Conservation (phyloP, 1,140 invertebrate genomes). For the Lethrus apterus region DNA sequence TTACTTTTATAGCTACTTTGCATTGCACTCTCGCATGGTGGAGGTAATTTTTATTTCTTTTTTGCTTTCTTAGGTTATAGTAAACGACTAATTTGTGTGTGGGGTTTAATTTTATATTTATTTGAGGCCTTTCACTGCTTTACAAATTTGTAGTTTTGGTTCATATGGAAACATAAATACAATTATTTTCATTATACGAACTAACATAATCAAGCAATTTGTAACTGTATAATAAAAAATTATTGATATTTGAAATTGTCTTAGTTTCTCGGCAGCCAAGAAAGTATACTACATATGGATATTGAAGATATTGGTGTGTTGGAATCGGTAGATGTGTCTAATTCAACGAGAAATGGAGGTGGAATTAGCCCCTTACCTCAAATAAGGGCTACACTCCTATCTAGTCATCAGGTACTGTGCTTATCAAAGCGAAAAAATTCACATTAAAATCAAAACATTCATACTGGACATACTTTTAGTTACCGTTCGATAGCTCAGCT, state of each 20-base stretch:
- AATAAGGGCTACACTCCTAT: conserved; percentile 31
- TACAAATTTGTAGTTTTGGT: background rate
- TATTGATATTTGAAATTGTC: background rate
- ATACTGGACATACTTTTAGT: conserved; percentile 6
- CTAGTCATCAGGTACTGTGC: conserved; percentile 28
- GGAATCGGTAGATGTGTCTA: conserved; percentile 23
- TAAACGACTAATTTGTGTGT: background rate
- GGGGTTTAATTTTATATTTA: background rate
- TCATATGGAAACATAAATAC: background rate
- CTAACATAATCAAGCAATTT: background rate
- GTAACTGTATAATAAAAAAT: background rate
- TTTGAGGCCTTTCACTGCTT: background rate
- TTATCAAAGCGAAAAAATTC: background rate
- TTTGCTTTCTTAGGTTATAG: background rate
- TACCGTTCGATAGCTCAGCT: conserved; percentile 27
- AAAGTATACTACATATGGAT: conserved; percentile 66
- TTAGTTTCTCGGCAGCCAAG: conserved; percentile 71
- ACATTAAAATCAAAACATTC: background rate
- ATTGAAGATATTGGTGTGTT: conserved; percentile 46
- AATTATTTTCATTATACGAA: background rate
- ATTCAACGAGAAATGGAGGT: conserved; percentile 26
- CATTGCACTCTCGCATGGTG: conserved; percentile 20
- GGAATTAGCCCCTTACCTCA: conserved; percentile 37
- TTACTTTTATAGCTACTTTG: conserved; percentile 15
- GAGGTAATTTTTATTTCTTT: conserved; percentile 17